These are phyloP conservation scores for Desmodus rotundus DNA, from an alignment of 2,113 vertebrate genomes.

Conservation along the genomic window DNA sequence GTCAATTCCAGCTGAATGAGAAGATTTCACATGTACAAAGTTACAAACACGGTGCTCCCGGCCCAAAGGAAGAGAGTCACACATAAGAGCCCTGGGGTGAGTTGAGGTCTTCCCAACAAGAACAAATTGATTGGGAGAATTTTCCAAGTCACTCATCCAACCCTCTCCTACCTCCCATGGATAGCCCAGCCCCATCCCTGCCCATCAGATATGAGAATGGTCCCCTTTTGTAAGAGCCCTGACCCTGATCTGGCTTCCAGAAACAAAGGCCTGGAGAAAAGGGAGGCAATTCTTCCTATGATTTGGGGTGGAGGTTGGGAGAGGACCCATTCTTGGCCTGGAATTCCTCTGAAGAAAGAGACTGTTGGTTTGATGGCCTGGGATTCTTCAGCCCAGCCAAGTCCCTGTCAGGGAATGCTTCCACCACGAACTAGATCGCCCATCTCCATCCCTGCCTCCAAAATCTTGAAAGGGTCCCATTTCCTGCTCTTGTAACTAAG, in stretches of 20 bases:
- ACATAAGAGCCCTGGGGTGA: not conserved
- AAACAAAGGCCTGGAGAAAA: constrained; percentile 42
- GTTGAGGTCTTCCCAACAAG: not conserved
- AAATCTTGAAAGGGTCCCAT: not conserved
- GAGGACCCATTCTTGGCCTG: not conserved
- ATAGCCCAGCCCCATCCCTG: not conserved
- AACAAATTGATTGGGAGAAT: not conserved
- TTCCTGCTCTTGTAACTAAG: not conserved
- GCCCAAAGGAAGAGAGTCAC: not conserved
- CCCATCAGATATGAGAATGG: not conserved
- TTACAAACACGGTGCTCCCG: not conserved
- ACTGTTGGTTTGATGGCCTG: not conserved
- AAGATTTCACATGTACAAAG: not conserved
- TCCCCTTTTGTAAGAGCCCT: not conserved
- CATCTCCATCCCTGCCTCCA: not conserved
- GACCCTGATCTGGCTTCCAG: not conserved
- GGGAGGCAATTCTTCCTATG: not conserved
- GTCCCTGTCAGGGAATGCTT: not conserved
- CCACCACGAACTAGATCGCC: not conserved
- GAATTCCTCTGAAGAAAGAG: not conserved
- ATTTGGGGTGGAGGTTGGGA: not conserved
- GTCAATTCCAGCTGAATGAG: not conserved
- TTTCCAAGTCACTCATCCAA: not conserved
- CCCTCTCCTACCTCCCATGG: not conserved
- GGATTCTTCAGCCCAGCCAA: not conserved